Conservation (phyloP, 1,140 invertebrate genomes). For the Drosophila kohkoa region DNA sequence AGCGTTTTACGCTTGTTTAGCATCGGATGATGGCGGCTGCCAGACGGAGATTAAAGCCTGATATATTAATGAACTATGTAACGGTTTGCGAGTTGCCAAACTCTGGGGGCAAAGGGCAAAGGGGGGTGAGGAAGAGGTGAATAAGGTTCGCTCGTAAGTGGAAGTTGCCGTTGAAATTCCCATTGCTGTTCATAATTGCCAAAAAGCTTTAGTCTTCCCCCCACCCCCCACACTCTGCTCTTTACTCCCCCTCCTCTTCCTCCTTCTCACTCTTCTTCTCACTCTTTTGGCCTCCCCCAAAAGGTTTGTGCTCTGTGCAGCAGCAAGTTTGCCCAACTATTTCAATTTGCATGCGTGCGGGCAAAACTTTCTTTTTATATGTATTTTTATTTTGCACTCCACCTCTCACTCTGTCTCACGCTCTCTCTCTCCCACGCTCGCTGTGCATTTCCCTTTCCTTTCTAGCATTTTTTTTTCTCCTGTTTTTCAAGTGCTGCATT, state of each 20-base stretch:
- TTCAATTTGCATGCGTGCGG: constrained; percentile 51
- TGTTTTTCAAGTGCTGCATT: constrained; percentile 27
- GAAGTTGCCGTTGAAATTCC: constrained; percentile 5
- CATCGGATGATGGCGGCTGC: constrained; percentile 39
- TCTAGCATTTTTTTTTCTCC: neutral
- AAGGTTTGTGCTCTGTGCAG: constrained; percentile 15
- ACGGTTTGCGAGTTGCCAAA: neutral
- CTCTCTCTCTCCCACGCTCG: neutral
- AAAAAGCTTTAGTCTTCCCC: constrained; percentile 17
- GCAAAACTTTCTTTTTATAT: constrained; percentile 21
- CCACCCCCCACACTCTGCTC: neutral
- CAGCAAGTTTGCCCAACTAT: constrained; percentile 44
- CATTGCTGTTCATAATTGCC: constrained; percentile 33
- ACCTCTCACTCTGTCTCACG: neutral
- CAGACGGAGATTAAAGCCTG: constrained; percentile 53
- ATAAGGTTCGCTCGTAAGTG: neutral
- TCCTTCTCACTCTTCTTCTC: neutral
- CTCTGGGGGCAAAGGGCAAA: neutral
- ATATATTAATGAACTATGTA: constrained; percentile 66
- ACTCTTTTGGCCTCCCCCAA: neutral
- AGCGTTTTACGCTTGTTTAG: constrained; percentile 61
- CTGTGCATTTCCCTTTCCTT: constrained; percentile 1
- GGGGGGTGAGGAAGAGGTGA: neutral
- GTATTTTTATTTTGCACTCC: neutral
- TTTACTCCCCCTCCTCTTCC: neutral